phyloP scores from a whole-genome alignment of 2,888 invertebrate species.

The Plusia festucae region DNA sequence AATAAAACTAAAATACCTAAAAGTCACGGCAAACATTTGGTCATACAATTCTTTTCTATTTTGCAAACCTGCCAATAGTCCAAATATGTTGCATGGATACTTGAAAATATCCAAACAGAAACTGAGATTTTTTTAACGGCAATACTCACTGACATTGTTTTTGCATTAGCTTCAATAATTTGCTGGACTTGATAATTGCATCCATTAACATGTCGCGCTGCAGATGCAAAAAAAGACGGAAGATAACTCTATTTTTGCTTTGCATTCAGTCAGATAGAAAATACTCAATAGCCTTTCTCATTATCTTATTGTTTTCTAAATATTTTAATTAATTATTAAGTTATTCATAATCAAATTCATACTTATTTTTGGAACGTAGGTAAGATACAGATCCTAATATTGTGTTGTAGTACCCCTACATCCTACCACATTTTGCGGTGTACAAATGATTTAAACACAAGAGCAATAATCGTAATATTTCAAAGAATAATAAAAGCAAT shows the following conservation, averaged over 20 bases:
- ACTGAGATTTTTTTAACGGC: neutral
- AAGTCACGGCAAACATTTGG: neutral
- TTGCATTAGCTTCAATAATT: constrained; percentile 4
- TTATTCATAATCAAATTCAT: no score
- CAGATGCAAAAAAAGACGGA: neutral
- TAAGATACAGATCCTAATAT: no score
- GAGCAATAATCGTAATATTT: no score
- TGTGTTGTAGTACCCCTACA: no score
- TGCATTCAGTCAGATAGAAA: neutral
- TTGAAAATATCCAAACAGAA: neutral
- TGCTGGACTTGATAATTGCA: neutral
- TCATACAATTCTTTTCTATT: no score
- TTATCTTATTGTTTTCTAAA: neutral
- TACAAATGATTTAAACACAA: no score
- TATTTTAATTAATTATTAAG: no score
- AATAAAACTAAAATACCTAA: neutral
- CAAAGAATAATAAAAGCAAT: no score
- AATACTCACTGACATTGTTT: neutral
- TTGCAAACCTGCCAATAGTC: no score
- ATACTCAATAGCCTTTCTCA: neutral
- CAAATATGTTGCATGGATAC: neutral
- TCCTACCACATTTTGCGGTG: no score
- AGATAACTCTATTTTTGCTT: neutral
- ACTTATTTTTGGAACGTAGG: no score
- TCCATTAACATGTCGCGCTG: neutral